Evolutionary conservation across 2,113 vertebrate genomes (phyloP), one percentile per base, ranked within the genome.

Genomic region (Galemys pyrenaicus): DNA sequence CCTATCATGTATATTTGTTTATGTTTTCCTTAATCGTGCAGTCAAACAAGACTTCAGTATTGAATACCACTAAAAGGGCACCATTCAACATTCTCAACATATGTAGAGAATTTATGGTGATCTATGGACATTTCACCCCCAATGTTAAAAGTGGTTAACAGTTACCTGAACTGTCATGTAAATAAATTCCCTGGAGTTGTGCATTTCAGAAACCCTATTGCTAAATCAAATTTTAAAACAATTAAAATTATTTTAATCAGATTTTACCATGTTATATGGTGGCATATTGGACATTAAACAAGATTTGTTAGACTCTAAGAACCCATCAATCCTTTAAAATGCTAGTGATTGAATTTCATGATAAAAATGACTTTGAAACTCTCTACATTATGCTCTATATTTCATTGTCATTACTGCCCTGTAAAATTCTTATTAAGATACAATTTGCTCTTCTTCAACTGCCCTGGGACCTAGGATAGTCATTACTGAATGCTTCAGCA

Each of bases 331-430:
- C 68, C 28, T 74, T 44, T 79, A 88, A 67, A 80, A 75, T 75
- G 88, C 84, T 75, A 85, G 85, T 73, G 32, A 95, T 89, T 74
- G 12, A 54, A 71, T 92, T 91, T 24, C n/a, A 77, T 62, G 54
- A 90, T 35, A 86, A 83, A 93, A 89, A 85, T 82, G 35, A 93
- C 60, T 81, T 90, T 93, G 68, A 85, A 74, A 71, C 6, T 73
- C 10, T 64, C 35, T 82, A 30, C 4, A 65, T 83, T 93, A 49
- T 83, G 12, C 24, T 94, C 75, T 39, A 16, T 77, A 87, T 85
- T 87, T 85, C 68, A 93, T 26, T 82, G 39, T 85, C 67, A 85
- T 93, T 87, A 88, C n/a, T 92, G 92, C 92, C 19, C 37, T 95
- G 56, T 73, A 81, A 22, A 22, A 85, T 30, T 65, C 37, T 85